Evolutionary conservation across 1,140 invertebrate genomes (phyloP), one percentile per base, ranked within the genome.

Genomic region (Aphelinus atriplicis): DNA sequence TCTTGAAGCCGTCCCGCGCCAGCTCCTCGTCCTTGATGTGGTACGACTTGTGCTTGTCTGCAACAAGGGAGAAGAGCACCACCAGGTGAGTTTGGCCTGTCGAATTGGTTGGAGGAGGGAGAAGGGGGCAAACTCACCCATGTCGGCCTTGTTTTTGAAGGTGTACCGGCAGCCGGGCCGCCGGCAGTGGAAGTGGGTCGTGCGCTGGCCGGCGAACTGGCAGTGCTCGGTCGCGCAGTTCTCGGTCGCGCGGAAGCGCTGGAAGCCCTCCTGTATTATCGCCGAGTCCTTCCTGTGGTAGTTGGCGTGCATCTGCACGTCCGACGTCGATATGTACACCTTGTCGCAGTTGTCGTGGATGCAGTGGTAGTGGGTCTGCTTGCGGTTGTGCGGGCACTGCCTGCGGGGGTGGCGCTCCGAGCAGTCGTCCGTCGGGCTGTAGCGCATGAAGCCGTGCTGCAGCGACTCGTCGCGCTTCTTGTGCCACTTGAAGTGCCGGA

Each of bases 221-320:
- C 98, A 99, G 80, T 95, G 92, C 1, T 92, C 90, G 2, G 95
- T 93, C 1, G 92, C 92, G 86, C 97, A 98, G 85, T 95, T 95
- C 86, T 98, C 97, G 0, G 95, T 97, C 1, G 96, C 96, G 26
- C 96, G 89, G 88, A 95, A 96, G 80, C 96, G 88, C 84, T 96
- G 95, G 89, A 97, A 98, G 7, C 97, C 97, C 87, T 99, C 97
- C 82, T 98, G 96, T 66, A 98, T 96, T 79, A 99, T 99, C 7
- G 97, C 97, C 0, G 96, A 97, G 86, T 98, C 97, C 87, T 99
- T 99, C 62, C 97, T 92, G 84, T 99, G 98, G 85, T 98, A 99
- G 88, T 98, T 99, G 2, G 97, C 97, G 86, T 99, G 98, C 97
- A 99, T 99, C 88, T 99, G 97, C 1, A 99, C 98, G 87, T 99